Percentiles rank a stretch among this genome's conserved stretches.
Conservation (phyloP, 1,140 invertebrate genomes). For the Penaeus chinensis region DNA sequence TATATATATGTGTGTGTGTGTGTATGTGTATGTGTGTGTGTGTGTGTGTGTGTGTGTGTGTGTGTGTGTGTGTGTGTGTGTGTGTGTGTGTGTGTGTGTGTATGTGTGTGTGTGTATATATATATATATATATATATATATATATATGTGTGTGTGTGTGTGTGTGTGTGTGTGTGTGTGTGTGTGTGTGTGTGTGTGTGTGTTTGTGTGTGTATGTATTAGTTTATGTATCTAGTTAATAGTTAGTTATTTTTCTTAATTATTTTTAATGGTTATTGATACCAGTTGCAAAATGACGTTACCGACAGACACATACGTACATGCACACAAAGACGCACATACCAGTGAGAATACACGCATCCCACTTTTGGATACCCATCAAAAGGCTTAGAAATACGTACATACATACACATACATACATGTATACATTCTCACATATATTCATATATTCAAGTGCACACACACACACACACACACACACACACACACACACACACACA, state of each 20-base stretch:
- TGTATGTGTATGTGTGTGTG: neutral
- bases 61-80: neutral
- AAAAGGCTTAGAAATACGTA: too few species aligned
- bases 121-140: slow-evolving; percentile 8
- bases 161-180: neutral
- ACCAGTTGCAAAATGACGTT: neutral
- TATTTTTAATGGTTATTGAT: neutral
- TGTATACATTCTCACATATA: too few species aligned
- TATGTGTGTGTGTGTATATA: neutral
- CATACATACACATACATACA: too few species aligned
- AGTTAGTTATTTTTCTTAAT: neutral
- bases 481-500: too few species aligned
- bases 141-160: neutral
- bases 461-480: too few species aligned
- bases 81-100: neutral
- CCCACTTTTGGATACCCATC: too few species aligned
- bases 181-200: neutral
- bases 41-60: neutral
- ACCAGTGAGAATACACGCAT: too few species aligned
- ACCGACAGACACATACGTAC: neutral
- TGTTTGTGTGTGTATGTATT: neutral
- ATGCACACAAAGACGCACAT: too few species aligned
- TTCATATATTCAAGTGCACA: too few species aligned
- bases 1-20: neutral
- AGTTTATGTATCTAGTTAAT: neutral